Evolutionary conservation across 2,797 vertebrate genomes (phyloP), one percentile per base, ranked within the genome.

Genomic region (Megalops cyprinoides): DNA sequence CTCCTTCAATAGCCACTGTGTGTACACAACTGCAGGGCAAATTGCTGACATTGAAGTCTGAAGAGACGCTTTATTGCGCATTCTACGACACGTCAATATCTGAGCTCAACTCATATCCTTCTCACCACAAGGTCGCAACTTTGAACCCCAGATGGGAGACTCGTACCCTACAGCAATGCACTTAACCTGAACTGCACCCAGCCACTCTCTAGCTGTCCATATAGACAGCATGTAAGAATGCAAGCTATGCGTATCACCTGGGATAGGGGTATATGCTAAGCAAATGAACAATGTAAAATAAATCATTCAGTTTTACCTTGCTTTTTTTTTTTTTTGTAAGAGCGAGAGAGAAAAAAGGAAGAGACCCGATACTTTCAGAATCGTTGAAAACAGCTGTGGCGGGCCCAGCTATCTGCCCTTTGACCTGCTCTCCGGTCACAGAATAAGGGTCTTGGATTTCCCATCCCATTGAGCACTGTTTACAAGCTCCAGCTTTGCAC

Each of bases 371-470:
- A 81, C 79, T 18, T 74, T 79, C 49, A 48, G 77, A 85, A 81
- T 82, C 86, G 89, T 86, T 88, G 91, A 89, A 93, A 96, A 92
- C 93, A 95, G 95, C 94, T 96, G 95, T 92, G 95, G 93, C 92
- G 86, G 93, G 84, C 88, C 86, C 90, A 94, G 91, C 91, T 92
- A 90, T 93, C 93, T 94, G 92, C 92, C 94, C 94, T 94, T 91
- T 96, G 95, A 96, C 95, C 96, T 87, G 88, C 84, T 82, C 89
- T 93, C 93, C 89, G 89, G 91, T 93, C 91, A 87, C 87, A 91
- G 91, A 94, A 90, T 92, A 92, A 93, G 94, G 92, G 93, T 89
- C 91, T 90, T 89, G 94, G 92, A 87, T 95, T 96, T 96, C 95
- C 96, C 95, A 93, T 88, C 89, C 87, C 88, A 92, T 87, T 93